Percentiles rank a stretch among this genome's conserved stretches.
Conservation (phyloP, 2,797 vertebrate species). For the Antrozous pallidus region DNA sequence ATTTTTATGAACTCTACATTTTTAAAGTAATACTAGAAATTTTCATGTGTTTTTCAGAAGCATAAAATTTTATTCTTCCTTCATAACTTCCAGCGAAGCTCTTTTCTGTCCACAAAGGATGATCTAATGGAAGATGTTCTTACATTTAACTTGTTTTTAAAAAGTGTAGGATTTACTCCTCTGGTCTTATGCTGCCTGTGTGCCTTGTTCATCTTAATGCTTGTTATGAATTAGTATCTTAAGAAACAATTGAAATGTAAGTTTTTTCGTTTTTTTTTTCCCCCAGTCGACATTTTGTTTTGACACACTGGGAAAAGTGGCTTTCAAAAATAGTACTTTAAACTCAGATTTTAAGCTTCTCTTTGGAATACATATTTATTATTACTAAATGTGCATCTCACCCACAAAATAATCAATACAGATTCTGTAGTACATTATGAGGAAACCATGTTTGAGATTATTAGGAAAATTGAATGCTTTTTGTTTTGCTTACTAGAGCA, state of each 20-base stretch:
- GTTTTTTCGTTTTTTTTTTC: background rate
- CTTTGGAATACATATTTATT: conserved; percentile 81
- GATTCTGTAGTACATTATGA: conserved; percentile 82
- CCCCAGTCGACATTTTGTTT: conserved; percentile 55
- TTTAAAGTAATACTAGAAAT: conserved; percentile 12
- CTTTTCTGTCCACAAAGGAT: background rate
- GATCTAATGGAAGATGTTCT: background rate
- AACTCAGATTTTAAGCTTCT: conserved; percentile 80
- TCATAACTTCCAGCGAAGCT: background rate
- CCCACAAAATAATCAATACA: conserved; percentile 83
- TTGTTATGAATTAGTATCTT: conserved; percentile 33
- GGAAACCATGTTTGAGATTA: conserved; percentile 80
- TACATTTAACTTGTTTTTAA: background rate
- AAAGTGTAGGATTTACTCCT: conserved; percentile 3
- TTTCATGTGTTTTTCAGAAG: background rate
- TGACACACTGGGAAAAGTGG: conserved; percentile 41
- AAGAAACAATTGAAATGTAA: conserved; percentile 57
- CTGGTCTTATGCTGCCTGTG: background rate
- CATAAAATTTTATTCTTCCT: conserved; percentile 3
- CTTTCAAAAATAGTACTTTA: conserved; percentile 80
- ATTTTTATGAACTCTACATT: background rate
- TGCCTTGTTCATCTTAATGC: background rate
- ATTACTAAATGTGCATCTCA: conserved; percentile 77
- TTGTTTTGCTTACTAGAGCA: conserved; percentile 84
- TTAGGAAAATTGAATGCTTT: conserved; percentile 81